These are phyloP conservation scores for Prionailurus bengalensis DNA, from an alignment of 2,113 vertebrate species.

Conservation along the genomic window DNA sequence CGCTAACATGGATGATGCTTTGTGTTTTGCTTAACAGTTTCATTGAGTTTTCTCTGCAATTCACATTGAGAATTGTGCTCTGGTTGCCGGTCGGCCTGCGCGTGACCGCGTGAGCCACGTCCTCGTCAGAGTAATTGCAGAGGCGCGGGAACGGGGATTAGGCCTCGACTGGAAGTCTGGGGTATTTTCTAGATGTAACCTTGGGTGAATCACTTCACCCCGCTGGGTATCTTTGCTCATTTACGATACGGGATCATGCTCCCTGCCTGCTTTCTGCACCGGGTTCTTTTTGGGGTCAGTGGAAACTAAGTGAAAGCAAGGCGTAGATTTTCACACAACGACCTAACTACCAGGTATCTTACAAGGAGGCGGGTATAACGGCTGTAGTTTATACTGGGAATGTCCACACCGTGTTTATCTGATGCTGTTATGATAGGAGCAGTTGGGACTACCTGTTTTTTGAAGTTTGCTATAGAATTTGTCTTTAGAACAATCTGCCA, in stretches of 20 bases:
- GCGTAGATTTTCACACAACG: not conserved
- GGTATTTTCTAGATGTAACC: too few relatives aligned
- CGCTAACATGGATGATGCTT: not conserved
- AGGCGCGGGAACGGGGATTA: fast-evolving
- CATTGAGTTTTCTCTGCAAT: not conserved
- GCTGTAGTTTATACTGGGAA: too few relatives aligned
- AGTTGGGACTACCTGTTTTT: not conserved
- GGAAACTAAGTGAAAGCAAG: not conserved
- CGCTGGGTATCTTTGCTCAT: not conserved
- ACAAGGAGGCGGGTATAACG: not conserved
- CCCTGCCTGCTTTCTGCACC: not conserved
- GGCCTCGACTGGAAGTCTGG: not conserved
- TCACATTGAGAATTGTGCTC: not conserved
- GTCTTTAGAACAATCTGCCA: not conserved
- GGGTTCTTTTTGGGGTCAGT: not conserved
- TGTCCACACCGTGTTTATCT: not conserved
- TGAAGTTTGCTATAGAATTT: not conserved
- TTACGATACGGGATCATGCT: not conserved
- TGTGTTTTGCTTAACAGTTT: not conserved
- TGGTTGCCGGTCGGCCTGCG: not conserved
- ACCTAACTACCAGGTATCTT: not conserved
- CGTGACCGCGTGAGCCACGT: not conserved
- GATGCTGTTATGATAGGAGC: not conserved
- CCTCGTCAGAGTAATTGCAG: fast-evolving
- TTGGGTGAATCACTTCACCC: not conserved